A percentile compares a stretch with the other conserved stretches of the same genome.
These are phyloP conservation scores for Rhinogobius similis DNA, from an alignment of 2,113 vertebrate genomes.

Conservation along the genomic window DNA sequence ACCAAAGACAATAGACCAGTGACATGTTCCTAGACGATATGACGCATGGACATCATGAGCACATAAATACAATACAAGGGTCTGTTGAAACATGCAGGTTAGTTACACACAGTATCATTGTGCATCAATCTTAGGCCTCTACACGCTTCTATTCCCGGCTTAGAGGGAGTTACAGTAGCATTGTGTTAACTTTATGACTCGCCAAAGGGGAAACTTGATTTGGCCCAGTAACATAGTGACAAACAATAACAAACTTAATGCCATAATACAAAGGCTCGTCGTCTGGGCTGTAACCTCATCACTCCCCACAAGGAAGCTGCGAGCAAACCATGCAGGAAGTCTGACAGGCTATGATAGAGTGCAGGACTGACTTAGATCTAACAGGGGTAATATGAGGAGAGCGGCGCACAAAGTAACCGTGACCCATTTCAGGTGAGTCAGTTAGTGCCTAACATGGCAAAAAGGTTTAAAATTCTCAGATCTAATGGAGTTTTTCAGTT, in stretches of 20 bases:
- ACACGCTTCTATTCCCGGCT: background rate
- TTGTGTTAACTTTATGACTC: background rate
- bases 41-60: constrained; percentile 12
- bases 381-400: background rate
- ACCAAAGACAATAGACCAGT: constrained; percentile 8
- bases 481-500: too few species aligned
- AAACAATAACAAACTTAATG: constrained; percentile 5
- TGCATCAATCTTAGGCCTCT: constrained; percentile 9
- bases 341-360: background rate
- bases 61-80: constrained; percentile 7
- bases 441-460: too few species aligned
- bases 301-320: constrained; percentile 8
- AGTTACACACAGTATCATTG: constrained; percentile 7
- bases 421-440: background rate
- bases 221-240: background rate
- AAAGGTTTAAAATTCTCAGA: too few species aligned
- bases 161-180: background rate
- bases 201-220: background rate
- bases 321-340: background rate
- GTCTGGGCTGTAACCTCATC: constrained; percentile 8
- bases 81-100: constrained; percentile 8
- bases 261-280: background rate
- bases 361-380: background rate
- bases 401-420: background rate
- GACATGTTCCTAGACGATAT: constrained; percentile 11